Base-by-base conservation (phyloP, 2,888 invertebrate genomes). In the Ctena decussata region DNA sequence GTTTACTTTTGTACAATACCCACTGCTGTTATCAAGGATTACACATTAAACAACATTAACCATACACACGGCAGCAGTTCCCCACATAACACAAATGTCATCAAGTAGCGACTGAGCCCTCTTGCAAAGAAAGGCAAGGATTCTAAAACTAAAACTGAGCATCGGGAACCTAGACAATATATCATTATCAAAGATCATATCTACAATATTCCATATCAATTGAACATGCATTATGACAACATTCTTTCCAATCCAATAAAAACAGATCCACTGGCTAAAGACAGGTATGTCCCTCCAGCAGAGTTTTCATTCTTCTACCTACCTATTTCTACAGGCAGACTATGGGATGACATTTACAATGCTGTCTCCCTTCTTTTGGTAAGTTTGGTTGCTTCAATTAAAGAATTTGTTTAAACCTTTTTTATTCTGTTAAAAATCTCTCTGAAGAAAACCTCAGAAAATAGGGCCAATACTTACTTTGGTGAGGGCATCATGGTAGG, bases 391-490 rank as follows among this genome's bases (percentile, higher is more conserved):
- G n/a, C n/a, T n/a, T n/a, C n/a, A n/a, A n/a, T n/a, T n/a, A n/a
- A n/a, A n/a, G n/a, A n/a, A n/a, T n/a, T n/a, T n/a, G n/a, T n/a
- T n/a, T n/a, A n/a, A n/a, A n/a, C n/a, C n/a, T n/a, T n/a, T n/a
- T n/a, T n/a, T n/a, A n/a, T n/a, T n/a, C n/a, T n/a, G n/a, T n/a
- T n/a, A n/a, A n/a, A n/a, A n/a, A n/a, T n/a, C n/a, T n/a, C n/a
- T n/a, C n/a, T n/a, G n/a, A n/a, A n/a, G n/a, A n/a, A n/a, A n/a
- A n/a, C n/a, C n/a, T n/a, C n/a, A n/a, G n/a, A n/a, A n/a, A n/a
- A n/a, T n/a, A n/a, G n/a, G n/a, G n/a, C n/a, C n/a, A 1, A 44
- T 49, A 93, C 94, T 93, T 89, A 94, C 93, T 95, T 95, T 89
- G 95, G 95, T 82, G 94, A 94, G 88, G 94, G 93, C 92, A 94